A percentile compares a stretch with the other conserved stretches of the same genome.
These are phyloP conservation scores for Drosophila ambigua DNA, from an alignment of 1,140 invertebrate genomes.

Conservation along the genomic window DNA sequence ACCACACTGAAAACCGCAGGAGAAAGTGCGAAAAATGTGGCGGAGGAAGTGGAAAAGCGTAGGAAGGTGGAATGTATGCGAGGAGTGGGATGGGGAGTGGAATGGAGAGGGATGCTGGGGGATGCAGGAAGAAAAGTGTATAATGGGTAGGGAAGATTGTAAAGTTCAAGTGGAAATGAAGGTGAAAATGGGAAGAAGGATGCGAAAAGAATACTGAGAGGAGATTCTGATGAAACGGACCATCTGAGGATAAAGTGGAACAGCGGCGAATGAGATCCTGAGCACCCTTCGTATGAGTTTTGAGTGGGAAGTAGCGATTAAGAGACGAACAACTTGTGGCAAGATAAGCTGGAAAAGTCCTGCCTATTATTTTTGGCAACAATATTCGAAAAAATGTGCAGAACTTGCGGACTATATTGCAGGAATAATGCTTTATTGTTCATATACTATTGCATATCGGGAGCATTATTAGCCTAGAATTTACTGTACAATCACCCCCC, in stretches of 20 bases:
- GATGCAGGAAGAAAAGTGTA: not conserved
- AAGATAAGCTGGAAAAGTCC: no score
- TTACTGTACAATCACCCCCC: not conserved
- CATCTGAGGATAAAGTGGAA: no score
- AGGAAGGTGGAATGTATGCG: not conserved
- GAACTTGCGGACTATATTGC: no score
- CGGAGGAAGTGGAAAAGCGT: conserved; percentile 19
- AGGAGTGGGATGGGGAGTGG: not conserved
- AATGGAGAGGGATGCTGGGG: not conserved
- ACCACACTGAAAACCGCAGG: conserved; percentile 49
- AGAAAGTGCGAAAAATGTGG: conserved; percentile 42
- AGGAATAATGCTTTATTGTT: not conserved
- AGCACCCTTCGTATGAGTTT: no score
- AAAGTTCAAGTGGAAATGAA: conserved; percentile 17
- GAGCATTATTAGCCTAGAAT: not conserved
- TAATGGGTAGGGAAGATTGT: no score
- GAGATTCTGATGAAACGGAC: no score
- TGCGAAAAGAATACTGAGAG: no score
- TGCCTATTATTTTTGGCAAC: no score
- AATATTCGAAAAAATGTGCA: no score
- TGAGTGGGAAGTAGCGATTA: not conserved
- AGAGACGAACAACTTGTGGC: no score
- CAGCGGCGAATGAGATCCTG: not conserved
- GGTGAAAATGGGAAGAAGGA: not conserved
- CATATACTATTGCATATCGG: no score